These are phyloP conservation scores for Thymallus thymallus DNA, from an alignment of 2,113 vertebrate genomes.

Conservation along the genomic window DNA sequence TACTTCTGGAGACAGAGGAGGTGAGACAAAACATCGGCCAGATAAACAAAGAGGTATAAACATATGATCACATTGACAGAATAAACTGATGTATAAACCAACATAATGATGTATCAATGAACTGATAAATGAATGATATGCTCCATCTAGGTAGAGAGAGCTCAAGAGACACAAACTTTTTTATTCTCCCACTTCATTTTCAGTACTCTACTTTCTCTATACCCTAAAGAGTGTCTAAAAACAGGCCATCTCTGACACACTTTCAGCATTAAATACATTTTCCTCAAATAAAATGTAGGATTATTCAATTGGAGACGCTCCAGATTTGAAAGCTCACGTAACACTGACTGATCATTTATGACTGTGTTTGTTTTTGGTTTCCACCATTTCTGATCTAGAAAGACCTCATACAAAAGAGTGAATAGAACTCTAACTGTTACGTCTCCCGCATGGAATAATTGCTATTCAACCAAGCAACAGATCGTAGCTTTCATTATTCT, in stretches of 20 bases:
- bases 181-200: not conserved
- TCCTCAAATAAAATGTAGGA: not conserved
- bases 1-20: conserved; percentile 80
- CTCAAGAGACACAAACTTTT: not conserved
- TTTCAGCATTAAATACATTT: conserved; percentile 20
- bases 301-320: not conserved
- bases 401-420: too few species aligned
- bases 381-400: too few species aligned
- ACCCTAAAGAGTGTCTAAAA: conserved; percentile 27
- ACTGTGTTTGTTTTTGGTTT: too few species aligned
- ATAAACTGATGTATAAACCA: not conserved
- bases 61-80: not conserved
- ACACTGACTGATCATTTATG: not conserved
- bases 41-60: conserved; percentile 85
- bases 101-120: not conserved
- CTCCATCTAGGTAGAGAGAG: not conserved
- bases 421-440: not conserved
- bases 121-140: not conserved
- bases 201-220: conserved; percentile 6
- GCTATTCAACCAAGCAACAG: not conserved
- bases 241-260: conserved; percentile 27
- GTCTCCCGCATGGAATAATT: not conserved
- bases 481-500: not conserved
- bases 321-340: not conserved
- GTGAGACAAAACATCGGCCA: conserved; percentile 82